Evolutionary conservation across 2,113 vertebrate genomes (phyloP), one percentile per base, ranked within the genome.

Genomic region (Ciconia boyciana): DNA sequence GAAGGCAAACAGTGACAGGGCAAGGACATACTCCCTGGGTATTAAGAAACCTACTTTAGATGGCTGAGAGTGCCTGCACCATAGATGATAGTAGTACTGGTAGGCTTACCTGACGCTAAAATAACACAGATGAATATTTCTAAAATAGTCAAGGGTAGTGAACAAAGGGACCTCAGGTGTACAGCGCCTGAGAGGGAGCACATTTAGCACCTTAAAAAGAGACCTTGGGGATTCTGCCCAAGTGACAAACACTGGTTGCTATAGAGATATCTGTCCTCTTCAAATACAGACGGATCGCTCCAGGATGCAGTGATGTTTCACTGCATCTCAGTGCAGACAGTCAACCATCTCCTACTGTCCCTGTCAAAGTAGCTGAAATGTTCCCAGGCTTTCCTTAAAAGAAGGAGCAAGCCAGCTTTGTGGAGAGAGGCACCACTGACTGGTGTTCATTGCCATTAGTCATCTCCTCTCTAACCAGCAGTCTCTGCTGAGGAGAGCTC

Each of bases 201-300:
- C 72, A 34, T 25, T 32, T 14, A 22, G 25, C 9, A 15, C 66
- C 57, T 52, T 3, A 11, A 72, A 22, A 75, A 13, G 61, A 61
- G 52, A 26, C 41, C 22, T n/a, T 19, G 39, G 64, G 52, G 85
- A 74, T 66, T 29, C 58, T 31, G 34, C 41, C 85, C 60, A 4
- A 75, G 88, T 22, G 76, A 49, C 83, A 95, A 87, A 60, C 90
- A 58, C 32, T 5, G 41, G 88, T 96, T 90, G 90, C 96, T 93
- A 69, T 68, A 87, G 96, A 81, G 86, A 92, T 70, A 8, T 25
- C 15, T 6, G 46, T 79, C 58, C 85, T 78, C 87, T 58, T 55
- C 72, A 71, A 55, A 52, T 1, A 44, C 34, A 74, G 90, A 62
- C 10, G 79, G 65, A 77, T 75, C 4, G 1, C 52, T 51, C 68